These are phyloP conservation scores for Enteromius afrohamiltoni DNA, from an alignment of 2,797 vertebrate genomes.

Conservation along the genomic window DNA sequence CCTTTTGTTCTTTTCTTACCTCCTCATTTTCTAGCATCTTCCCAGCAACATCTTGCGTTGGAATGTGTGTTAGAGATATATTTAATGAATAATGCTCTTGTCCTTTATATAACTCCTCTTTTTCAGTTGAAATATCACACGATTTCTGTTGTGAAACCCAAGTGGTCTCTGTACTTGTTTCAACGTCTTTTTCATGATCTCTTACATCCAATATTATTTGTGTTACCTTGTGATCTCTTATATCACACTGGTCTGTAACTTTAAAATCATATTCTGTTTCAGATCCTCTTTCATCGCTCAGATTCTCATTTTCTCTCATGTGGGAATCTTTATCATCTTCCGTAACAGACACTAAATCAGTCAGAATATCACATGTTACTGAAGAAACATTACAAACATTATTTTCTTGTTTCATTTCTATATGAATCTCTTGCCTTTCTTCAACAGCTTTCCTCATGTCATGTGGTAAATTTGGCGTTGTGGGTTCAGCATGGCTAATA, in stretches of 20 bases:
- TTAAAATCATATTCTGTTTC: conserved; percentile 20
- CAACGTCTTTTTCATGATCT: neutral
- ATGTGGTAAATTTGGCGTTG: neutral
- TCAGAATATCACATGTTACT: conserved; percentile 3
- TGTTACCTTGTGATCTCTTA: neutral
- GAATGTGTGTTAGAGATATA: conserved; percentile 1
- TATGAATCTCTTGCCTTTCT: neutral
- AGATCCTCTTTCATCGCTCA: conserved; percentile 20
- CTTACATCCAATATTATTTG: conserved; percentile 6
- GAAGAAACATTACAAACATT: conserved; percentile 8
- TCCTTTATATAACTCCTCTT: neutral
- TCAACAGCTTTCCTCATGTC: neutral
- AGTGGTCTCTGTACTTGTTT: neutral
- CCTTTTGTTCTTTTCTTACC: neutral
- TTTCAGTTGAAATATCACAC: neutral
- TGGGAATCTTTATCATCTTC: neutral
- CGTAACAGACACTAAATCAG: neutral
- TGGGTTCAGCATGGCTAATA: neutral
- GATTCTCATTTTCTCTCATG: neutral
- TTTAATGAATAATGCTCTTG: neutral
- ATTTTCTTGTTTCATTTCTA: neutral
- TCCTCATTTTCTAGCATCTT: neutral
- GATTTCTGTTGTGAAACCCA: neutral
- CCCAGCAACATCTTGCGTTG: neutral
- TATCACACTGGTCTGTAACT: neutral